Evolutionary conservation across 2,113 vertebrate species (phyloP).

Genomic region (Corythornis cristatus): DNA sequence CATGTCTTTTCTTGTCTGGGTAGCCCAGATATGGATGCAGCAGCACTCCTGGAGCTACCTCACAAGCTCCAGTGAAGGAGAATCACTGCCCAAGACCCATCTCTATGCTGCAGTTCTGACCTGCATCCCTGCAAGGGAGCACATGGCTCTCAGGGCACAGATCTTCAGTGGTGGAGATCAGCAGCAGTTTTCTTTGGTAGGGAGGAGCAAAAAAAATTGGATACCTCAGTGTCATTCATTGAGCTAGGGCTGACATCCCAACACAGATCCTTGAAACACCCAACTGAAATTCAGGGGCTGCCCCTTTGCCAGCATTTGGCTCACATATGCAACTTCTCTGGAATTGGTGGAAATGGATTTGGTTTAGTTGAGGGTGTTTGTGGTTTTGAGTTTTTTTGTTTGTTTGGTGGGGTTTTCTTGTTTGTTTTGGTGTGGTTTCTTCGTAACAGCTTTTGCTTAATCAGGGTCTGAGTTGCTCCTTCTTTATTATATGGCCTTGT

Average conservation of each 20-base stretch:
- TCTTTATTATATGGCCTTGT: not conserved
- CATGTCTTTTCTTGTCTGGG: not conserved
- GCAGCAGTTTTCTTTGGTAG: not conserved
- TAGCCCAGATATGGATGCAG: not conserved
- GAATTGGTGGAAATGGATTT: not conserved
- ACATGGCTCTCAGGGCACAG: not conserved
- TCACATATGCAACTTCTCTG: not conserved
- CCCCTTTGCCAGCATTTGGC: not conserved
- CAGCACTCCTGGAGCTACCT: not conserved
- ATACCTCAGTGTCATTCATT: not conserved
- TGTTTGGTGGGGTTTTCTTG: not conserved
- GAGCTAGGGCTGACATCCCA: not conserved
- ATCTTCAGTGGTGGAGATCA: not conserved
- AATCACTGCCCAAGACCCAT: not conserved
- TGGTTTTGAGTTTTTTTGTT: not conserved
- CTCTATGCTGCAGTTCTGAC: not conserved
- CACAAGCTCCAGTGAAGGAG: not conserved
- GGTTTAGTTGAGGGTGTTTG: not conserved
- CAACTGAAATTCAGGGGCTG: not conserved
- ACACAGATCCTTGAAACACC: not conserved
- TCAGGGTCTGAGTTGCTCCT: not conserved
- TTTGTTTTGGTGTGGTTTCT: not conserved
- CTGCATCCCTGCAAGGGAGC: accelerated
- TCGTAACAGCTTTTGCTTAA: not conserved
- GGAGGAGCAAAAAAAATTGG: not conserved